Base-by-base conservation (phyloP, 2,113 vertebrate species). In the Xenopus tropicalis region DNA sequence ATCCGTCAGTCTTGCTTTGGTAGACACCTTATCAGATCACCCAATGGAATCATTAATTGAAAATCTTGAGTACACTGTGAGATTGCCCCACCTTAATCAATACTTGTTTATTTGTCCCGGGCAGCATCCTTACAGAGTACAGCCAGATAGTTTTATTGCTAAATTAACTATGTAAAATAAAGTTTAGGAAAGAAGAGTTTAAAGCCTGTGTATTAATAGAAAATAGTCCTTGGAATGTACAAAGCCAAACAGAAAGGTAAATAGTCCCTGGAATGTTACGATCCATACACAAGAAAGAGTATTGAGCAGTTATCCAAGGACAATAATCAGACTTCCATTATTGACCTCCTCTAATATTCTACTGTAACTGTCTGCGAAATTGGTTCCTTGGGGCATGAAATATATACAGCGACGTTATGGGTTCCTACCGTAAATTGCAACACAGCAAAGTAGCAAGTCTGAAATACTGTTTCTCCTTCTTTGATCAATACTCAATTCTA, bases 401-500 rank as follows among this genome's bases (percentile, higher is more conserved):
- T 90, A 92, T 90, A 92, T 89, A 90, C 88, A 90, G 91, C 90
- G 90, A 87, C 91, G 91, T 92, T 92, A 91, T 92, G 90, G 86
- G 91, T 92, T 91, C 89, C 88, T 91, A 91, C 93, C 88, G 92
- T 96, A 97, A 97, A 98, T 96, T 92, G 91, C 91, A 87, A 89
- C 80, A 87, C 88, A 87, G 89, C 91, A 94, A 92, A 92, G 88
- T 87, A 93, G 92, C 89, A 82, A 92, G 91, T 91, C 89, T 91
- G 89, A 88, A 93, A 90, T 91, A 89, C 87, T 86, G 88, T 89
- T 86, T 84, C 85, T 77, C 85, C 84, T 84, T 75, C 58, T 88
- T 81, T 94, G 94, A 99, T 99, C 97, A 98, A 98, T 98, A 98
- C 95, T 94, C 94, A 95, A 96, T 99, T 97, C 96, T 94, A 92